Evolutionary conservation across 2,797 vertebrate genomes (phyloP).

Genomic region (Lindbergichthys nudifrons): DNA sequence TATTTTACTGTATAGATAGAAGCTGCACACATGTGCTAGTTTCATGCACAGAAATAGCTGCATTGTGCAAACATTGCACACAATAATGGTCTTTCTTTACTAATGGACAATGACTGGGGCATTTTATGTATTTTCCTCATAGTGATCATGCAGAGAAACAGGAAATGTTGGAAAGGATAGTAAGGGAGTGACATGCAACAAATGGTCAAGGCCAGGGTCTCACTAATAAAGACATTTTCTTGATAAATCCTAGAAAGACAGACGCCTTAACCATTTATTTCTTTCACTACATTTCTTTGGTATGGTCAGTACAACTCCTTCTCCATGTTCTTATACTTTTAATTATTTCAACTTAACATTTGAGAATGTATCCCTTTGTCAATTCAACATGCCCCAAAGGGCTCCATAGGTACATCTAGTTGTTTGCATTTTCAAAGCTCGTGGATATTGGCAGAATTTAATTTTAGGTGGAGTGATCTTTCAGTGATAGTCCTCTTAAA

Average conservation of each 20-base stretch:
- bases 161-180: too few species aligned
- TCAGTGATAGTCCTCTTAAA: neutral
- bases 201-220: too few species aligned
- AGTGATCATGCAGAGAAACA: too few species aligned
- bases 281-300: neutral
- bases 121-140: too few species aligned
- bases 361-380: neutral
- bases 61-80: neutral
- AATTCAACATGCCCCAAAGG: neutral
- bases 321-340: neutral
- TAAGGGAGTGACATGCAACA: too few species aligned
- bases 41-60: neutral
- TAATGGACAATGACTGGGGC: neutral
- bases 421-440: conserved; percentile 13
- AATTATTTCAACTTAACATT: conserved; percentile 1
- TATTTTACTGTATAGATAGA: neutral
- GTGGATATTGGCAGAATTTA: conserved; percentile 13
- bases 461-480: conserved; percentile 6
- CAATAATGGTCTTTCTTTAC: conserved; percentile 19
- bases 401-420: neutral
- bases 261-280: neutral
- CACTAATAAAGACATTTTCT: neutral
- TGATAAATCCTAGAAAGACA: neutral
- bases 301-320: neutral
- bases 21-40: neutral